Evolutionary conservation across 1,140 invertebrate species (phyloP), one percentile per base, ranked within the genome.

Genomic region (Geopemphigus sp.): DNA sequence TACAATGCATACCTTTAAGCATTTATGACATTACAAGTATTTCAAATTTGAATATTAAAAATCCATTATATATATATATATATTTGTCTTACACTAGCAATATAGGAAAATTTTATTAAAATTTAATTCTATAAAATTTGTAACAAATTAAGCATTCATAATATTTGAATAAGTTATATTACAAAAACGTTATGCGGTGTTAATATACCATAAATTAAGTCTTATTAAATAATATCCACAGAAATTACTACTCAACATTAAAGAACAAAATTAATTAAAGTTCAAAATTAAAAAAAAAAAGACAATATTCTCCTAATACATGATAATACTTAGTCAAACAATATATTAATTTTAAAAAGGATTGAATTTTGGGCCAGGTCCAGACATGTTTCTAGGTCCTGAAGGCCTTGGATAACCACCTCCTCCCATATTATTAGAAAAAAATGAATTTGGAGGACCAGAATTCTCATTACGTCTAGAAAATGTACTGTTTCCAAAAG

Each of bases 401-500:
- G 74, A 78, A 26, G 74, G 57, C 50, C 74, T 78, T 12, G 57
- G 74, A 78, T 78, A 78, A 15, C 74, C 57, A 61, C 74, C 57
- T 6, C 74, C 57, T 6, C 74, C 57, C 74, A 78, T 78, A 47
- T 78, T 78, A 47, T 78, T 78, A 19, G 74, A 78, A 63, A 78
- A 78, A 78, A 78, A 78, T 50, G 74, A 78, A 50, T 78, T 78
- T 24, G 74, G 72, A 32, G 72, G 74, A 19, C 74, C 74, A 61
- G 74, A 78, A 10, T 78, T 78, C 0, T 78, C 74, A 47, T 78
- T 78, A 5, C 74, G 74, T 19, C 74, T 61, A 50, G 74, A 47
- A 50, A 78, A 78, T 78, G 74, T 26, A 8, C 47, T 78, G 39
- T 78, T 78, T 45, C 74, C 82, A 80, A 81, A 81, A 54, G 72